Conservation (phyloP, 2,113 vertebrate species). For the Nicator chloris region DNA sequence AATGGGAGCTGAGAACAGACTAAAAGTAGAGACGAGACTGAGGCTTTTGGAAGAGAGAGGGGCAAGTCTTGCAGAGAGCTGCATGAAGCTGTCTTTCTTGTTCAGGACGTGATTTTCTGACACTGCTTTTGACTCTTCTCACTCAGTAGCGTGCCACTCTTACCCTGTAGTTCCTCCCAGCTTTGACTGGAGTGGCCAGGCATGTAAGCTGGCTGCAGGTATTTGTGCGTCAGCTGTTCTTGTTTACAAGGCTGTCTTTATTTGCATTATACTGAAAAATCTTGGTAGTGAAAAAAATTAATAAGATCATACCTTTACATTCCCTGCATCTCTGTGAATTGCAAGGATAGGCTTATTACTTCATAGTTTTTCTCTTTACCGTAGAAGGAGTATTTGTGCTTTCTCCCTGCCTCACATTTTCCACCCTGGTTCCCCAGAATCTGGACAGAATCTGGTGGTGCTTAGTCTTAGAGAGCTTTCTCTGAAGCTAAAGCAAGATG, state of each 20-base stretch:
- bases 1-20: conserved; percentile 91
- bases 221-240: neutral
- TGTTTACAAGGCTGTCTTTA: neutral
- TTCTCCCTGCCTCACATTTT: rapidly evolving
- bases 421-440: neutral
- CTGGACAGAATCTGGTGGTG: neutral
- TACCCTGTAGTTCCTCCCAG: neutral
- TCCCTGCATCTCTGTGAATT: neutral
- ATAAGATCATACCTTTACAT: neutral
- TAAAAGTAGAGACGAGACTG: conserved; percentile 90
- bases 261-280: neutral
- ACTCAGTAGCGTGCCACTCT: neutral
- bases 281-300: neutral
- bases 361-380: neutral
- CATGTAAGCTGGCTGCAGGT: neutral
- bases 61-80: conserved; percentile 68
- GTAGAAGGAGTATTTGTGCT: neutral
- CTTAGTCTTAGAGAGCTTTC: neutral
- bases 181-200: neutral
- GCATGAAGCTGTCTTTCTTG: neutral
- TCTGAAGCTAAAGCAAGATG: neutral
- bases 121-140: neutral
- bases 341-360: neutral
- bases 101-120: neutral
- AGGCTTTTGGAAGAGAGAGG: conserved; percentile 91